Percentiles rank a stretch among this genome's conserved stretches.
phyloP scores from a whole-genome alignment of 2,888 invertebrate species.

The Steinernema carpocapsae region DNA sequence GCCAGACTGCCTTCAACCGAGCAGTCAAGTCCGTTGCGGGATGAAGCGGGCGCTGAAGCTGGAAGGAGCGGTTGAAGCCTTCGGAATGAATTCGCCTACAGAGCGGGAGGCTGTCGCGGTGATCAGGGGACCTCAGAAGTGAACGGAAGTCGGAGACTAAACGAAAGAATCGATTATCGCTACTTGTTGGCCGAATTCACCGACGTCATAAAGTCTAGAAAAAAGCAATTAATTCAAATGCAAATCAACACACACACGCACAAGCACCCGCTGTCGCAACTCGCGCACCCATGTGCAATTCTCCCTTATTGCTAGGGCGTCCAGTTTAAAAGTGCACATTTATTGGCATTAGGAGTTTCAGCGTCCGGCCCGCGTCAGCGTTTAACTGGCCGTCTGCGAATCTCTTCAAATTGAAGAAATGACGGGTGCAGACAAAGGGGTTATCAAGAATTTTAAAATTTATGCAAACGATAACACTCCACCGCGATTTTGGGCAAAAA shows the following conservation, averaged over 20 bases:
- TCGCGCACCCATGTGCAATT: slow-evolving; percentile 34
- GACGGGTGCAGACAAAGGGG: slow-evolving; percentile 18
- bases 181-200: slow-evolving; percentile 33
- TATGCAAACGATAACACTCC: slow-evolving; percentile 3
- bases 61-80: not conserved
- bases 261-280: slow-evolving; percentile 30
- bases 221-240: slow-evolving; percentile 35
- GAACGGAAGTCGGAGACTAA: not conserved
- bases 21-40: not conserved
- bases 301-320: slow-evolving; percentile 23
- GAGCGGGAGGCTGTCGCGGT: not conserved
- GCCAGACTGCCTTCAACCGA: too few species aligned
- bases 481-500: too few species aligned
- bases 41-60: not conserved
- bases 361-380: slow-evolving; percentile 8
- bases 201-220: slow-evolving; percentile 35
- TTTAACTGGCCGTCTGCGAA: slow-evolving; percentile 31
- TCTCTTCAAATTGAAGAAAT: not conserved
- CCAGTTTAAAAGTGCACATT: slow-evolving; percentile 35
- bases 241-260: slow-evolving; percentile 35
- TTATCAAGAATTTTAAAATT: slow-evolving; percentile 22
- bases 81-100: not conserved
- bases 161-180: slow-evolving; percentile 32
- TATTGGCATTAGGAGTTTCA: slow-evolving; percentile 34
- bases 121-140: not conserved